These are phyloP conservation scores for Chaetops frenatus DNA, from an alignment of 2,113 vertebrate genomes.

Conservation along the genomic window DNA sequence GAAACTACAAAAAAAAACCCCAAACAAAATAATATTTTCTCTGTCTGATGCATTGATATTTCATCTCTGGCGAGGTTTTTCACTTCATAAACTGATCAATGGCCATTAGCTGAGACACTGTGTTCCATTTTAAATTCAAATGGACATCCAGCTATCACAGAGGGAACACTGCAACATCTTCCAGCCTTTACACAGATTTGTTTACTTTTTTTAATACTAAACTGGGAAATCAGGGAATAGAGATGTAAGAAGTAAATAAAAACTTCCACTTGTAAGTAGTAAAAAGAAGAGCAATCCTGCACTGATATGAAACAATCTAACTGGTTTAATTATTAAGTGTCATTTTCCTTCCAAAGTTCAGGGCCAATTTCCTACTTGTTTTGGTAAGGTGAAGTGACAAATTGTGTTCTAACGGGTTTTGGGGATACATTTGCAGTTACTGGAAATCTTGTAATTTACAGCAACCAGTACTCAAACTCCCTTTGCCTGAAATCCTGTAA, in stretches of 20 bases:
- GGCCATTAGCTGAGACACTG: not conserved
- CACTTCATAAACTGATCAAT: not conserved
- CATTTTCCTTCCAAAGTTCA: not conserved
- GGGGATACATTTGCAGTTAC: not conserved
- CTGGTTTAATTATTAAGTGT: not conserved
- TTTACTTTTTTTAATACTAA: not conserved
- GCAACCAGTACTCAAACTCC: not conserved
- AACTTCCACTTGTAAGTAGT: not conserved
- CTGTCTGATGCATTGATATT: not conserved
- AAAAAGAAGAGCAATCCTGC: not conserved
- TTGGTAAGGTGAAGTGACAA: not conserved
- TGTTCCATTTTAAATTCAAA: not conserved
- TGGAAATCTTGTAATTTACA: conserved; percentile 17
- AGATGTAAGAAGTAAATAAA: not conserved
- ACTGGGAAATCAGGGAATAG: not conserved
- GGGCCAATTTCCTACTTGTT: not conserved
- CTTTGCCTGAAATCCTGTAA: not conserved
- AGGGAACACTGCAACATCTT: not conserved
- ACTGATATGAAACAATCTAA: not conserved
- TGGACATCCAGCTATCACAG: not conserved
- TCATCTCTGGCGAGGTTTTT: not conserved
- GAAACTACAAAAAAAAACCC: not conserved
- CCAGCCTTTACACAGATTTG: not conserved
- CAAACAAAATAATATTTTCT: not conserved
- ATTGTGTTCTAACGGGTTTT: not conserved